Conservation (phyloP, 2,888 invertebrate species). For the Uropetala carovei region DNA sequence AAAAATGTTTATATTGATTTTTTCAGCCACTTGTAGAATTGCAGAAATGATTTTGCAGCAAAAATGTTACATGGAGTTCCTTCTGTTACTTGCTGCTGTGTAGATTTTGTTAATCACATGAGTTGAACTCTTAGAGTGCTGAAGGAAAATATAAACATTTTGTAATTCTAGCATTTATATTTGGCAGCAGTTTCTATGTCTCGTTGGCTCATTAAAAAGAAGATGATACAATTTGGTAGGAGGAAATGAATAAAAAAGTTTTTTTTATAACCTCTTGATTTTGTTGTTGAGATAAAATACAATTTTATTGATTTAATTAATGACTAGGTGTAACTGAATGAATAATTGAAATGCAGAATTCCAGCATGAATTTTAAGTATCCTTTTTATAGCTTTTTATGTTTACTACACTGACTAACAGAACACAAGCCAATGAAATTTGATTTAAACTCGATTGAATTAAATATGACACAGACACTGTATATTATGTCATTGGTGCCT, state of each 20-base stretch:
- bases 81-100: too few species aligned
- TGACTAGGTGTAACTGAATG: constrained; percentile 64
- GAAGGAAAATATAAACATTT: too few species aligned
- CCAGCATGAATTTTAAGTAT: constrained; percentile 64
- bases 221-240: background rate
- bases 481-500: constrained; percentile 63
- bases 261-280: constrained; percentile 57
- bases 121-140: too few species aligned
- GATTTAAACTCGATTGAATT: constrained; percentile 62
- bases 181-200: too few species aligned
- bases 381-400: constrained; percentile 64
- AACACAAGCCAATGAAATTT: constrained; percentile 64
- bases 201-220: background rate
- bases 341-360: constrained; percentile 63
- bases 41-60: too few species aligned
- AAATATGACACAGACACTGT: constrained; percentile 61
- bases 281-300: constrained; percentile 63
- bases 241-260: constrained; percentile 46
- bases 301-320: constrained; percentile 58
- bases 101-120: too few species aligned
- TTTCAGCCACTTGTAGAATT: too few species aligned
- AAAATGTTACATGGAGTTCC: too few species aligned
- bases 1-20: too few species aligned
- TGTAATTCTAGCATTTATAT: too few species aligned
- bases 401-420: constrained; percentile 64